phyloP scores from a whole-genome alignment of 1,140 invertebrate genomes.

The Coelopa frigida region DNA sequence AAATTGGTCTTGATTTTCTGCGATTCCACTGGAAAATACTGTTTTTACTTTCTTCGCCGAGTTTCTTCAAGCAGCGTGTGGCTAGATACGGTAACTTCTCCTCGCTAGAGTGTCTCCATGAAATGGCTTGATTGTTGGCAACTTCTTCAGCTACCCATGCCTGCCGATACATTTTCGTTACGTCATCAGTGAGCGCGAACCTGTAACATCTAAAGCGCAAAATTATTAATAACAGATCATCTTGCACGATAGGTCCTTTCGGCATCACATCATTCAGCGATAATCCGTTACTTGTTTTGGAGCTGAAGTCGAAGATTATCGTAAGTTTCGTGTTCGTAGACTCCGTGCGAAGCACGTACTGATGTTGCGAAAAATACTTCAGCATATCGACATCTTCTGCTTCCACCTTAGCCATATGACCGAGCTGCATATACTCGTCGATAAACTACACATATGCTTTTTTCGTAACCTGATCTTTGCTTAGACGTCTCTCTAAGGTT shows the following conservation, averaged over 20 bases:
- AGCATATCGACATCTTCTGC: neutral
- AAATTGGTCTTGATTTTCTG: neutral
- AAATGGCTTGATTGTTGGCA: conserved; percentile 7
- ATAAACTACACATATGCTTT: neutral
- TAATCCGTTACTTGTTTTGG: neutral
- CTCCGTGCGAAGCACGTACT: neutral
- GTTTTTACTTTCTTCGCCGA: neutral
- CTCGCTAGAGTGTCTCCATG: neutral
- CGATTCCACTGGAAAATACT: neutral
- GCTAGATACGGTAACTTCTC: neutral
- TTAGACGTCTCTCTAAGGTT: too few relatives aligned
- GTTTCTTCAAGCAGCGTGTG: neutral
- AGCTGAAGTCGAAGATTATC: neutral
- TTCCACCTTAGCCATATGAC: neutral
- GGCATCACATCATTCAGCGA: conserved; percentile 8
- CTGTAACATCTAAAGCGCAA: conserved; percentile 31
- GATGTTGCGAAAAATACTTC: neutral
- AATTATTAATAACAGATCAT: conserved; percentile 40
- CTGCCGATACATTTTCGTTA: conserved; percentile 11
- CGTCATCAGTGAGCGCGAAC: conserved; percentile 5
- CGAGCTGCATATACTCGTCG: neutral
- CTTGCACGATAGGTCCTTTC: conserved; percentile 39
- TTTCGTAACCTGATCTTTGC: too few relatives aligned
- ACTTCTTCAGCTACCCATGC: conserved; percentile 1
- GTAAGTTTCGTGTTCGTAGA: neutral